Percentiles rank a stretch among this genome's conserved stretches.
Conservation (phyloP, 2,888 invertebrate genomes). For the Drosophila picticornis region DNA sequence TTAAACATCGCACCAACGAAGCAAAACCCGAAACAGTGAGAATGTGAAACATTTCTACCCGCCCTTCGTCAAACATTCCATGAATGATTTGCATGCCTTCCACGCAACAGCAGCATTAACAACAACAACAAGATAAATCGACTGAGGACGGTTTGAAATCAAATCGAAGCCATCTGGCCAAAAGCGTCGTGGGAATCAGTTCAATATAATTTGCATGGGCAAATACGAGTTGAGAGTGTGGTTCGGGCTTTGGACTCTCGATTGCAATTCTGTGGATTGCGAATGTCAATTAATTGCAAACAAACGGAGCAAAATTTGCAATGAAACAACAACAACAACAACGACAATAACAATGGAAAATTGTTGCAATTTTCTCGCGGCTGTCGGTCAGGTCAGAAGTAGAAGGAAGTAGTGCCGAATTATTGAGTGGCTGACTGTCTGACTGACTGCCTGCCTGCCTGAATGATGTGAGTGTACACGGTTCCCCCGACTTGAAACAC, state of each 20-base stretch:
- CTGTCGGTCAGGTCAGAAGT: conserved; percentile 44
- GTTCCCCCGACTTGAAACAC: conserved; percentile 20
- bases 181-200: conserved; percentile 78
- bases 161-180: conserved; percentile 80
- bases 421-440: conserved; percentile 65
- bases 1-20: conserved; percentile 44
- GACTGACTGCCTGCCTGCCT: conserved; percentile 40
- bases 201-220: conserved; percentile 77
- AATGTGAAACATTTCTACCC: conserved; percentile 55
- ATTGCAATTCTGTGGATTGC: conserved; percentile 51
- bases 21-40: conserved; percentile 46
- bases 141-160: conserved; percentile 62
- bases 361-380: conserved; percentile 80
- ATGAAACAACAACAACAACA: conserved; percentile 65
- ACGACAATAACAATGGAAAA: conserved; percentile 60
- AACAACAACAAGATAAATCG: conserved; percentile 24
- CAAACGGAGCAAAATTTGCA: conserved; percentile 61
- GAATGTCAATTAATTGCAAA: conserved; percentile 76
- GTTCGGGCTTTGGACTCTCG: conserved; percentile 39
- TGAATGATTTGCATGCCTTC: conserved; percentile 74
- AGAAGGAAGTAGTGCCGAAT: conserved; percentile 75
- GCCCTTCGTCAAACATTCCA: conserved; percentile 59
- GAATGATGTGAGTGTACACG: conserved; percentile 45
- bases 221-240: conserved; percentile 62
- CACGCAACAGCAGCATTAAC: conserved; percentile 24